phyloP scores from a whole-genome alignment of 1,140 invertebrate species.

The Drosophila cardini region DNA sequence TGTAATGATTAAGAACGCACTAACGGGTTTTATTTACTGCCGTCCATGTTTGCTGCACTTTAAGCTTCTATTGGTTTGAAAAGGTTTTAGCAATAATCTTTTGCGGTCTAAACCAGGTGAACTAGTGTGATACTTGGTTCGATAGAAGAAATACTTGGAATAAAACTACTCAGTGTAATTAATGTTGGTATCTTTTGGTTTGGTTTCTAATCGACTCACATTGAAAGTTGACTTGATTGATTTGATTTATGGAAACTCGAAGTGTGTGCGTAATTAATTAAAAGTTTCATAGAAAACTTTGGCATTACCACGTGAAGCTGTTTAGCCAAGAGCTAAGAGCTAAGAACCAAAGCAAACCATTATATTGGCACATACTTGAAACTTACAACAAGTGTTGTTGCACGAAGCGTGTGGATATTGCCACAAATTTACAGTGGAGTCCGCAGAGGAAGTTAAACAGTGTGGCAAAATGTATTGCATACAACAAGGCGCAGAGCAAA shows the following conservation, averaged over 20 bases:
- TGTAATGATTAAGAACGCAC: too few species aligned
- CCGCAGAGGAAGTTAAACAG: slow-evolving; percentile 50
- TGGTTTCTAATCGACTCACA: slow-evolving; percentile 10
- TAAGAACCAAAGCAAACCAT: background rate
- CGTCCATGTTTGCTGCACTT: too few species aligned
- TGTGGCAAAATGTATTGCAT: slow-evolving; percentile 49
- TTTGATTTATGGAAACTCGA: slow-evolving; percentile 28
- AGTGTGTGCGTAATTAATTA: slow-evolving; percentile 64
- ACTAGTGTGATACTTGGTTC: too few species aligned
- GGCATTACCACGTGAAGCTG: slow-evolving; percentile 14
- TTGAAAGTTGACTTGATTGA: slow-evolving; percentile 30
- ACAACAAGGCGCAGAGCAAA: slow-evolving; percentile 35
- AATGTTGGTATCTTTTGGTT: background rate
- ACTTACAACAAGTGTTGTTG: slow-evolving; percentile 23
- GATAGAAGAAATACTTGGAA: too few species aligned
- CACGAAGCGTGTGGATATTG: slow-evolving; percentile 37
- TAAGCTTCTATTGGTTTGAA: too few species aligned
- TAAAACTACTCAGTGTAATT: slow-evolving; percentile 2
- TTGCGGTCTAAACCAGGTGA: too few species aligned
- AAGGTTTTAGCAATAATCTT: too few species aligned
- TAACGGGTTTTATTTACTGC: too few species aligned
- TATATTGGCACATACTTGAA: slow-evolving; percentile 30
- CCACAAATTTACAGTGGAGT: slow-evolving; percentile 26
- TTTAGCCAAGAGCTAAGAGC: background rate
- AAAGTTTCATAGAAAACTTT: slow-evolving; percentile 60